Evolutionary conservation across 2,888 invertebrate genomes (phyloP).

Genomic region (Tetheella fluctuosa): DNA sequence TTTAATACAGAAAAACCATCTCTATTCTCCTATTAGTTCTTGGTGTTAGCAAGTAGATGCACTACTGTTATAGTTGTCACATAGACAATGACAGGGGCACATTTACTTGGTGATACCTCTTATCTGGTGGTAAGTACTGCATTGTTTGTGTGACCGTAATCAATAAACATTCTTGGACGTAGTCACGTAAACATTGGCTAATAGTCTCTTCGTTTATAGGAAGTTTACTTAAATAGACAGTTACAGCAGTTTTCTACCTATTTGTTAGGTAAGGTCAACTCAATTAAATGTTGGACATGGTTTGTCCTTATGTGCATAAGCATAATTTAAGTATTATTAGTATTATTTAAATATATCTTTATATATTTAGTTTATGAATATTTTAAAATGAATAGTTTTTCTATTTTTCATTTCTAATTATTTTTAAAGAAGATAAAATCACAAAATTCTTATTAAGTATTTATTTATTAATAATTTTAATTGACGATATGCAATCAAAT

Average conservation of each 20-base stretch:
- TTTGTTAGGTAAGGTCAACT: not conserved
- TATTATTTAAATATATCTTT: no score
- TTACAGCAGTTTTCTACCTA: constrained; percentile 1
- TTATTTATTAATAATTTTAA: no score
- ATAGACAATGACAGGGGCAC: constrained; percentile 39
- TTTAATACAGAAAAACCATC: no score
- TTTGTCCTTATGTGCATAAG: not conserved
- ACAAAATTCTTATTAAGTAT: no score
- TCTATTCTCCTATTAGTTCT: not conserved
- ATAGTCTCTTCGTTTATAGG: constrained; percentile 14
- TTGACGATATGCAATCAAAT: no score
- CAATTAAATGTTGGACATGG: not conserved
- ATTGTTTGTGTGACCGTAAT: constrained; percentile 62
- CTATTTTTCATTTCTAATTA: no score
- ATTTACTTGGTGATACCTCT: constrained; percentile 44
- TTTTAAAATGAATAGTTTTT: no score
- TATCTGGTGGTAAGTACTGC: constrained; percentile 48
- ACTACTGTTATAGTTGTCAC: not conserved
- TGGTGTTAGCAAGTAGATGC: not conserved
- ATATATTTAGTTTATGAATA: no score
- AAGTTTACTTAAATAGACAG: constrained; percentile 10
- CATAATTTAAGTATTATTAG: no score
- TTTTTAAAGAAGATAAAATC: no score
- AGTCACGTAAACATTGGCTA: constrained; percentile 53
- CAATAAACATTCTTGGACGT: constrained; percentile 72